Evolutionary conservation across 1,140 invertebrate genomes (phyloP).

Genomic region (Drosophila repleta): DNA sequence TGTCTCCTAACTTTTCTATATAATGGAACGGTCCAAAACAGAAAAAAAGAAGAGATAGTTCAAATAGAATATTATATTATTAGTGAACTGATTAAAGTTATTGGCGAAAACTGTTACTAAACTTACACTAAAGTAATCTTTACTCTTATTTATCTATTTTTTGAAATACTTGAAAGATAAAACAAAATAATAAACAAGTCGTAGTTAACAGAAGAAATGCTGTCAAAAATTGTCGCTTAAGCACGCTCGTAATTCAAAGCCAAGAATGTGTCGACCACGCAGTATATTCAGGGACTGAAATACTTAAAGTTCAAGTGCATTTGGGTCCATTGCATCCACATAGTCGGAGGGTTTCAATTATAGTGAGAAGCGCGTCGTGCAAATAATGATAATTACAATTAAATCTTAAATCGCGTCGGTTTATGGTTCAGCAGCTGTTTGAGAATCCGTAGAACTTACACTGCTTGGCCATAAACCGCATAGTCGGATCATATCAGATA

Average conservation of each 20-base stretch:
- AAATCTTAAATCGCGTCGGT: not conserved
- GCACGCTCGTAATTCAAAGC: not conserved
- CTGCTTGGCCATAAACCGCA: conserved; percentile 8
- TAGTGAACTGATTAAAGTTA: too few relatives aligned
- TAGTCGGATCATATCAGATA: conserved; percentile 14
- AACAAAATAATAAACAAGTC: not conserved
- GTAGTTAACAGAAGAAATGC: not conserved
- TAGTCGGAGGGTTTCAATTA: conserved; percentile 2
- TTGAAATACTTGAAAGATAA: not conserved
- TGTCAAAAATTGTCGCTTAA: not conserved
- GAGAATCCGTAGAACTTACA: conserved; percentile 2
- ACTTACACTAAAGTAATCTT: too few relatives aligned
- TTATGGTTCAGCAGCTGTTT: not conserved
- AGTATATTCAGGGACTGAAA: not conserved
- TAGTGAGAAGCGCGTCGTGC: not conserved
- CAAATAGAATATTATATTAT: too few relatives aligned
- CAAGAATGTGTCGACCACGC: not conserved
- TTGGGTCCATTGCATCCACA: not conserved
- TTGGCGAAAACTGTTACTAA: too few relatives aligned
- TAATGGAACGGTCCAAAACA: too few relatives aligned
- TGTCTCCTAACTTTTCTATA: too few relatives aligned
- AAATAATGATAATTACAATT: conserved; percentile 21
- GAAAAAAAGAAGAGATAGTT: too few relatives aligned
- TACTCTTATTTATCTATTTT: too few relatives aligned
- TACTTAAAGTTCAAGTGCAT: not conserved